Base-by-base conservation (phyloP, 2,797 vertebrate species). In the Diglossa cyanea region DNA sequence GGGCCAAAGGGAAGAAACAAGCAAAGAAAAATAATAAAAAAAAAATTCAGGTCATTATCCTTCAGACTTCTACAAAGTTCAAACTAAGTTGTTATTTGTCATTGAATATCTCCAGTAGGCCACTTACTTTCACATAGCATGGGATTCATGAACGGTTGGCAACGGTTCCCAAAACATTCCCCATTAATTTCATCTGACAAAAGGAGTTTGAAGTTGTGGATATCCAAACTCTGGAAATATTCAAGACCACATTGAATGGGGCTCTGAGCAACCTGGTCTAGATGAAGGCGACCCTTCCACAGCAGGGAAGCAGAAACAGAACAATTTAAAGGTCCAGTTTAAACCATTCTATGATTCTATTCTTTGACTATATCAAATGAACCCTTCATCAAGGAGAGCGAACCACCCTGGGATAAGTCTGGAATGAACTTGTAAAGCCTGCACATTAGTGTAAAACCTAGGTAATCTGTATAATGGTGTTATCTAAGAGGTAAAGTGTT, bases 21-120 rank as follows among this genome's bases (percentile, higher is more conserved):
- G 19, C 6, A 83, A 89, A 33, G 3, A 48, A 60, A 58, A 63
- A 23, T 24, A 78, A 35, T 12, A 7, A 11, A 37, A 66, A 23
- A 4, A 0, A 4, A 25, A 11, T 45, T 66, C 6, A n/a, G 26
- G 3, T 18, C 1, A 26, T 53, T 80, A 42, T 54, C 26, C 19
- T 70, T 73, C 50, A 58, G 24, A 57, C 6, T 63, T 74, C 42
- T 70, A 31, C 11, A 11, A 79, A 89, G 39, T 73, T 10, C 57
- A 62, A 37, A 88, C 17, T 31, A 25, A 86, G 17, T 44, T 72
- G 13, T 28, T 67, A n/a, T 50, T 87, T 91, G 40, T 44, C 45
- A 37, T 21, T 63, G 40, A 87, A 70, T 44, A 79, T 11, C 8
- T 47, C 5, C 4, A 50, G 10, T 50, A 66, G 28, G 26, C 11